Evolutionary conservation across 2,797 vertebrate genomes (phyloP).

Genomic region (Epinephelus awoara): DNA sequence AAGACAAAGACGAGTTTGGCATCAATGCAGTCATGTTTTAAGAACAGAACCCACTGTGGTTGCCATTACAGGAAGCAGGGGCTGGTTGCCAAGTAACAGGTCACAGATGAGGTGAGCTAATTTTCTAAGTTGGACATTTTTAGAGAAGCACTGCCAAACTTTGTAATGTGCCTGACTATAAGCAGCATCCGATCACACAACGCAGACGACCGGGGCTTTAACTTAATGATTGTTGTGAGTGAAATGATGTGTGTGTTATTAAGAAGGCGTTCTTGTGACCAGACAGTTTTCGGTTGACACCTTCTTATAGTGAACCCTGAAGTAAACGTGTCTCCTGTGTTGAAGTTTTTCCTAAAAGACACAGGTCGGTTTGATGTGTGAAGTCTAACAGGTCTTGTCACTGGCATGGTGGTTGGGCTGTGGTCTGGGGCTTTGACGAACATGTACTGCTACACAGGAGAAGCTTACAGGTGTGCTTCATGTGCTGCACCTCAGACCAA

Average conservation of each 20-base stretch:
- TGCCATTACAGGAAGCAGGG: slow-evolving; percentile 68
- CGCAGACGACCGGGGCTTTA: background rate
- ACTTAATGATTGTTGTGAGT: background rate
- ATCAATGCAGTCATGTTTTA: background rate
- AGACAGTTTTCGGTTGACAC: background rate
- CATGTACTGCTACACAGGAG: background rate
- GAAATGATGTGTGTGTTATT: background rate
- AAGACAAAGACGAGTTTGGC: background rate
- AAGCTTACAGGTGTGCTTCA: background rate
- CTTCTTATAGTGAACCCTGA: background rate
- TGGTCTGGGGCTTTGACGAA: slow-evolving; percentile 29
- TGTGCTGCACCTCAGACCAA: background rate
- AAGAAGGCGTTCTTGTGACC: too few species aligned
- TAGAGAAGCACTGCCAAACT: slow-evolving; percentile 13
- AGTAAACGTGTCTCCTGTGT: background rate
- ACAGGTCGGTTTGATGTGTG: slow-evolving; percentile 62
- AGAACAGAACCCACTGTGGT: slow-evolving; percentile 49
- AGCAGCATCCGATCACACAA: background rate
- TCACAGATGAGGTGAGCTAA: slow-evolving; percentile 42
- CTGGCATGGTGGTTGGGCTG: slow-evolving; percentile 23
- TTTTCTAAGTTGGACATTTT: slow-evolving; percentile 41
- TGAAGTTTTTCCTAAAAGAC: slow-evolving; percentile 14
- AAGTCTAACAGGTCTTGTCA: background rate
- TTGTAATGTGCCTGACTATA: background rate
- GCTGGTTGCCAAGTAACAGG: slow-evolving; percentile 61